Conservation (phyloP, 2,113 vertebrate species). For the Lagopus muta region DNA sequence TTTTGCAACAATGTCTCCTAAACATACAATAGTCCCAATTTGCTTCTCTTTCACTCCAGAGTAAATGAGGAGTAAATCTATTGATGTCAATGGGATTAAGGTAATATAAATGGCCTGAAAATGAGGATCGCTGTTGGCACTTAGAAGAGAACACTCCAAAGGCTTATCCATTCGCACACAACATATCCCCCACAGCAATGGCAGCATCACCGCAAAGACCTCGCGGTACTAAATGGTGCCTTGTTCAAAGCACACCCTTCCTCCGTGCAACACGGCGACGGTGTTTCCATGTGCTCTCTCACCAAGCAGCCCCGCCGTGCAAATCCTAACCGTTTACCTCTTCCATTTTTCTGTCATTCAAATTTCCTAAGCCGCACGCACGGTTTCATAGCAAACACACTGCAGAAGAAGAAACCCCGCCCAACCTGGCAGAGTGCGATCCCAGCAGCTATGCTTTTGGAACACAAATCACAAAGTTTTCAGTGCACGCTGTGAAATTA, state of each 20-base stretch:
- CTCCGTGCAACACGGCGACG: not conserved
- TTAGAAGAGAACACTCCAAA: constrained; percentile 16
- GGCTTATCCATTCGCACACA: not conserved
- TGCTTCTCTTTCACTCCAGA: constrained; percentile 8
- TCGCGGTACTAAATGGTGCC: not conserved
- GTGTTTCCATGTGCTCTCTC: not conserved
- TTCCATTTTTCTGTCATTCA: not conserved
- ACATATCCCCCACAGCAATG: not conserved
- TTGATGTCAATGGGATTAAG: constrained; percentile 37
- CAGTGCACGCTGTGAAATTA: constrained; percentile 20
- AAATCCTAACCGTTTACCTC: not conserved
- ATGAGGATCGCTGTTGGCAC: not conserved
- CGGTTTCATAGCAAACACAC: not conserved
- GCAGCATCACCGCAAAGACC: not conserved
- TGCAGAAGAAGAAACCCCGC: not conserved
- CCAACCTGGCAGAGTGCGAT: not conserved
- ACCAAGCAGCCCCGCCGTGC: not conserved
- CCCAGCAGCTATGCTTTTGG: not conserved
- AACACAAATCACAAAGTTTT: not conserved
- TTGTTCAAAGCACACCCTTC: not conserved
- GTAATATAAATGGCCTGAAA: constrained; percentile 39
- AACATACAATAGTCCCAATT: not conserved
- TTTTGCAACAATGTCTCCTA: constrained; percentile 5
- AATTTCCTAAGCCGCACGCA: not conserved
- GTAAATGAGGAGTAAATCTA: constrained; percentile 41